A percentile compares a stretch with the other conserved stretches of the same genome.
Evolutionary conservation across 2,797 vertebrate species (phyloP).

Genomic region (Gephyroberyx darwinii): DNA sequence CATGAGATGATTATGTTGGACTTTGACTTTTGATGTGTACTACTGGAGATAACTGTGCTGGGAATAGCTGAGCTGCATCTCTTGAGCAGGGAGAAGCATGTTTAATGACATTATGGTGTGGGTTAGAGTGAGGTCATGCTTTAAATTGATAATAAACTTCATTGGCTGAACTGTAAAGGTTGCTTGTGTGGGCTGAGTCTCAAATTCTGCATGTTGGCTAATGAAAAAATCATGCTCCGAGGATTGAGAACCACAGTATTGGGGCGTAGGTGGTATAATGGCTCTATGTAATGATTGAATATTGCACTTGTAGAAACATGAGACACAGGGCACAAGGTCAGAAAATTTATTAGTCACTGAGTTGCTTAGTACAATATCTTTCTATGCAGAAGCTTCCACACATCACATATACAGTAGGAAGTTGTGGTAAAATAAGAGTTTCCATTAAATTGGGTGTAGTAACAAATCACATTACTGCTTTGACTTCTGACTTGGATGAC

Average conservation of each 20-base stretch:
- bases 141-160: slow-evolving; percentile 75
- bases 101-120: slow-evolving; percentile 67
- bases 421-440: background rate
- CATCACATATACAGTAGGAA: slow-evolving; percentile 5
- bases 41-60: slow-evolving; percentile 29
- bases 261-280: slow-evolving; percentile 73
- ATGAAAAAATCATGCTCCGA: slow-evolving; percentile 62
- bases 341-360: slow-evolving; percentile 60
- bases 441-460: background rate
- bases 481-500: slow-evolving; percentile 14
- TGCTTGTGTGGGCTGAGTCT: slow-evolving; percentile 75
- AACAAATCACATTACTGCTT: slow-evolving; percentile 4
- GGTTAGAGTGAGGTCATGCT: slow-evolving; percentile 65
- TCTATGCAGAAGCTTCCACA: background rate
- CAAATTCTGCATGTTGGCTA: slow-evolving; percentile 62
- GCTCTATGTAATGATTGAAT: slow-evolving; percentile 57
- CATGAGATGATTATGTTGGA: slow-evolving; percentile 9
- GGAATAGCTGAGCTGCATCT: slow-evolving; percentile 48
- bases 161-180: slow-evolving; percentile 73
- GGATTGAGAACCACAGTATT: slow-evolving; percentile 59
- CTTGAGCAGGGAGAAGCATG: slow-evolving; percentile 44
- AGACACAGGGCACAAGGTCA: slow-evolving; percentile 46
- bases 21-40: slow-evolving; percentile 36
- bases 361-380: slow-evolving; percentile 23
- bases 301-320: slow-evolving; percentile 48